Conservation (phyloP, 2,113 vertebrate genomes). For the Xiphophorus hellerii region DNA sequence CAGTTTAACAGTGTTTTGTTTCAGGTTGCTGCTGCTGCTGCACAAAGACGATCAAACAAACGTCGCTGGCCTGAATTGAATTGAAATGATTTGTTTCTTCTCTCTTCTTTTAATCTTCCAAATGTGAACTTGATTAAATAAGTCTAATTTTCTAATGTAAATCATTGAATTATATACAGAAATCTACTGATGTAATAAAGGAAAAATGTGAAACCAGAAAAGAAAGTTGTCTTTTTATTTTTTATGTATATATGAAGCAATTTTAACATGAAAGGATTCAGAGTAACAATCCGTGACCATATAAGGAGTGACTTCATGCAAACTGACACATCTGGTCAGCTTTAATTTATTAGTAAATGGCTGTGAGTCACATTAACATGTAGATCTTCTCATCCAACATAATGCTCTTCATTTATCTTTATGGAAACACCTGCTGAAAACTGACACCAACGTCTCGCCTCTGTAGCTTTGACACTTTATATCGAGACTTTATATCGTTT, state of each 20-base stretch:
- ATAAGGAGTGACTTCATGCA: background rate
- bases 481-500: no score
- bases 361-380: background rate
- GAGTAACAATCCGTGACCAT: background rate
- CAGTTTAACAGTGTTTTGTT: background rate
- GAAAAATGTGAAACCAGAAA: conserved; percentile 24
- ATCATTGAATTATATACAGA: conserved; percentile 67
- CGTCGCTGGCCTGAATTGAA: conserved; percentile 1
- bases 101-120: conserved; percentile 47
- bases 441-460: no score
- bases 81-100: background rate
- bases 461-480: no score
- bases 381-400: no score
- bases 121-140: conserved; percentile 76
- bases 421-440: no score
- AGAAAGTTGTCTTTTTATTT: background rate
- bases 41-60: background rate
- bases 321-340: background rate
- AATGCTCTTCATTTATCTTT: no score
- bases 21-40: conserved; percentile 4
- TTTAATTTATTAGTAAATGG: background rate
- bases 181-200: conserved; percentile 76
- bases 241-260: background rate
- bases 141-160: conserved; percentile 80
- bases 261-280: background rate